Conservation (phyloP, 2,113 vertebrate genomes). For the Phainopepla nitens region DNA sequence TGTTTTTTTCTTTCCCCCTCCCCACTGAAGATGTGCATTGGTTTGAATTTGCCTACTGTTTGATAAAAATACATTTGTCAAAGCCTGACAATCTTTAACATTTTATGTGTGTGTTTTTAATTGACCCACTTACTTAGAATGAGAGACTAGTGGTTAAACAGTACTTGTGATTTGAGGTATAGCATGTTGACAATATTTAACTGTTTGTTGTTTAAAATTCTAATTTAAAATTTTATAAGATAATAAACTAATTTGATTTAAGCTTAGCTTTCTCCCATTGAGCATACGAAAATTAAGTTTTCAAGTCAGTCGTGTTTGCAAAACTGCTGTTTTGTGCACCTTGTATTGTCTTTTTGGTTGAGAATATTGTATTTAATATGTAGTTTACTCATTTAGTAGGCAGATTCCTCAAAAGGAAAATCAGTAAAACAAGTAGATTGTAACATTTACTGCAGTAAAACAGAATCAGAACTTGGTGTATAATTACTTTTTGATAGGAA, state of each 20-base stretch:
- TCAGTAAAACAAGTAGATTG: conserved; percentile 70
- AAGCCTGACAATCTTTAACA: conserved; percentile 73
- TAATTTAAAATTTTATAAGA: conserved; percentile 71
- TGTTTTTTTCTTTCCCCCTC: background rate
- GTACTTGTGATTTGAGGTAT: conserved; percentile 76
- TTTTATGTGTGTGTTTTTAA: conserved; percentile 70
- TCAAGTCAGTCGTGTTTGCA: conserved; percentile 67
- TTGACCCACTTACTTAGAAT: conserved; percentile 67
- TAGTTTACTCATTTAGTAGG: conserved; percentile 71
- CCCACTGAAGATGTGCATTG: conserved; percentile 64
- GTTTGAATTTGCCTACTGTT: conserved; percentile 73
- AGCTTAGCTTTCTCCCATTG: conserved; percentile 66
- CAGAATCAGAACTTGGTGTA: conserved; percentile 71
- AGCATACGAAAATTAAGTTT: conserved; percentile 70
- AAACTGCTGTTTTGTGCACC: conserved; percentile 74
- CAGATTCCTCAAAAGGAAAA: conserved; percentile 71
- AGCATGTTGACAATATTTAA: conserved; percentile 79
- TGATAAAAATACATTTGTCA: conserved; percentile 74
- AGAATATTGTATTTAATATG: conserved; percentile 66
- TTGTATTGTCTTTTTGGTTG: conserved; percentile 74
- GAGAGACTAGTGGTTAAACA: conserved; percentile 73
- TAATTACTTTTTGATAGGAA: conserved; percentile 72
- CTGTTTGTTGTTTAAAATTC: conserved; percentile 72
- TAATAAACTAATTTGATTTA: conserved; percentile 73
- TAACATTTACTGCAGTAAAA: conserved; percentile 65